These are phyloP conservation scores for Metopolophium dirhodum DNA, from an alignment of 1,140 invertebrate genomes.

Conservation along the genomic window DNA sequence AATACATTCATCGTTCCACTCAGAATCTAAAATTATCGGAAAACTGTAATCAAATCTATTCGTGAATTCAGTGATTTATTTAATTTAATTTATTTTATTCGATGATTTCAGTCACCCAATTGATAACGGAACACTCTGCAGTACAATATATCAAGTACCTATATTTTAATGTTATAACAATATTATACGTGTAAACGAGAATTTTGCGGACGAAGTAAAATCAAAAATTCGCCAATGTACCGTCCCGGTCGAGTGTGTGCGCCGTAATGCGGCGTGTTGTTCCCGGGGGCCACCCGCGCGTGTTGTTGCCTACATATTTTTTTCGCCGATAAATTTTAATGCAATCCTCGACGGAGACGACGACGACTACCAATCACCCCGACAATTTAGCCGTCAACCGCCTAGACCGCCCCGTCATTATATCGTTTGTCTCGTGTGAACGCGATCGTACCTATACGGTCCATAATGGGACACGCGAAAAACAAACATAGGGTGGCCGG, in stretches of 20 bases:
- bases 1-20: too few relatives aligned
- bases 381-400: neutral
- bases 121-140: neutral
- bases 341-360: neutral
- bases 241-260: too few relatives aligned
- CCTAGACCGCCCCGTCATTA: neutral
- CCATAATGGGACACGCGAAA: neutral
- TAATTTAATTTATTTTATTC: too few relatives aligned
- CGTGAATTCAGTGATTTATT: neutral
- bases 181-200: neutral
- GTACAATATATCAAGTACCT: neutral
- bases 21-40: neutral
- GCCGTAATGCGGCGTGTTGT: neutral
- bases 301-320: neutral
- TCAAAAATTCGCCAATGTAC: neutral
- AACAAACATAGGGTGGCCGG: neutral
- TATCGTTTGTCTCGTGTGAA: neutral
- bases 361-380: neutral
- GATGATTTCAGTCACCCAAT: neutral
- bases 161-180: neutral
- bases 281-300: neutral
- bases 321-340: neutral
- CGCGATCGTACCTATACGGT: neutral
- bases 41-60: neutral
- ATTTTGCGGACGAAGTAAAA: neutral